A percentile compares a stretch with the other conserved stretches of the same genome.
phyloP scores from a whole-genome alignment of 1,140 invertebrate species.

The Scaptomyza hsui region DNA sequence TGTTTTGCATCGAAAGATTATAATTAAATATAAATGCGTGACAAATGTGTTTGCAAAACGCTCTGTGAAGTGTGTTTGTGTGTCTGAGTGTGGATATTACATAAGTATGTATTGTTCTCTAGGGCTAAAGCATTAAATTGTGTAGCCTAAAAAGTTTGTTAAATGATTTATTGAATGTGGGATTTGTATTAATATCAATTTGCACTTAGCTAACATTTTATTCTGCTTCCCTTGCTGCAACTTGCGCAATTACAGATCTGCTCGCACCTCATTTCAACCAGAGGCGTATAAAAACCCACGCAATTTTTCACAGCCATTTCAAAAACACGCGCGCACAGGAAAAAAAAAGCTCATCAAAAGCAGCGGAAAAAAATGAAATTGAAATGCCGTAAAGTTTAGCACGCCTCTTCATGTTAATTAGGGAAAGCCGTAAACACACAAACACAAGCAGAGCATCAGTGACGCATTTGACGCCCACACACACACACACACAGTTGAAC shows the following conservation, averaged over 20 bases:
- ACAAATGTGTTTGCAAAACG: constrained; percentile 13
- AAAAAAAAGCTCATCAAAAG: constrained; percentile 15
- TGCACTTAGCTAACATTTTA: background rate
- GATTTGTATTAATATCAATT: too few relatives aligned
- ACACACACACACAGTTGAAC: constrained; percentile 1
- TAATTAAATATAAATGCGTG: constrained; percentile 24
- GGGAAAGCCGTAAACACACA: constrained; percentile 16
- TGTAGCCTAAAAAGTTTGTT: background rate
- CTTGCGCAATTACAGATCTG: constrained; percentile 9
- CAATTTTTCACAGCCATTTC: background rate
- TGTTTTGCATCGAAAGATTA: constrained; percentile 17
- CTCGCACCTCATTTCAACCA: background rate
- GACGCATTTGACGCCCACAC: constrained; percentile 58
- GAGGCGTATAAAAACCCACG: background rate
- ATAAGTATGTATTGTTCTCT: background rate
- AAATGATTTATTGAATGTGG: constrained; percentile 19
- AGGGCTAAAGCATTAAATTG: background rate
- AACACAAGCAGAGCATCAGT: constrained; percentile 14
- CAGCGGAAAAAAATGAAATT: background rate
- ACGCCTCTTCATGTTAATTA: constrained; percentile 53
- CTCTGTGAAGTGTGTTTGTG: constrained; percentile 7
- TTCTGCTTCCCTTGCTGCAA: background rate
- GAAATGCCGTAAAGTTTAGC: constrained; percentile 21
- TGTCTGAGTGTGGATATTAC: background rate
- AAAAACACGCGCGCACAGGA: background rate